These are phyloP conservation scores for Cheilinus undulatus DNA, from an alignment of 2,113 vertebrate genomes.

Conservation along the genomic window DNA sequence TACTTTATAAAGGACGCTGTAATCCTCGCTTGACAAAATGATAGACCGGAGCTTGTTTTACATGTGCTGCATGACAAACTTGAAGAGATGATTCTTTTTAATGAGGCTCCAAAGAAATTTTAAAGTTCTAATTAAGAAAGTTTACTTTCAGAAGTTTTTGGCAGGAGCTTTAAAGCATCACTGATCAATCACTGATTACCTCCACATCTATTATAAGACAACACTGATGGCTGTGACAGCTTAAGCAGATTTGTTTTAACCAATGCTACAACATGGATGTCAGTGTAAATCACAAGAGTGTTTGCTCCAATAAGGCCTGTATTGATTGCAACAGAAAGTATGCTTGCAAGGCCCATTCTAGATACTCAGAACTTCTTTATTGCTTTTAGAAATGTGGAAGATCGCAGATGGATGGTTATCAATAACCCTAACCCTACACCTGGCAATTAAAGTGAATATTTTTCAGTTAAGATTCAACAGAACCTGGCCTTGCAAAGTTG, in stretches of 20 bases:
- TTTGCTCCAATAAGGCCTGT: too few relatives aligned
- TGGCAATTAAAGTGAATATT: too few relatives aligned
- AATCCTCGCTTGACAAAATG: slow-evolving; percentile 52
- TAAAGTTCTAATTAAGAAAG: not conserved
- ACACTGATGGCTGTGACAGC: not conserved
- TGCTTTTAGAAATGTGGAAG: too few relatives aligned
- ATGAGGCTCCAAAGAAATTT: not conserved
- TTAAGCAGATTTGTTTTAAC: not conserved
- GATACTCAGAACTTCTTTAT: too few relatives aligned
- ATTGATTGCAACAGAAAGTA: too few relatives aligned
- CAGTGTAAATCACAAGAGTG: not conserved
- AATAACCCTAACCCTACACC: too few relatives aligned
- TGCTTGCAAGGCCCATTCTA: too few relatives aligned
- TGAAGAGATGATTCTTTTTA: slow-evolving; percentile 9
- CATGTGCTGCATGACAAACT: slow-evolving; percentile 3
- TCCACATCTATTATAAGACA: not conserved
- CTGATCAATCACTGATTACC: not conserved
- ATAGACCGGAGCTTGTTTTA: slow-evolving; percentile 46
- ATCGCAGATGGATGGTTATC: too few relatives aligned
- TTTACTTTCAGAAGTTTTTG: slow-evolving; percentile 14
- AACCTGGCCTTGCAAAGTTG: too few relatives aligned
- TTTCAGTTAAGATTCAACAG: too few relatives aligned
- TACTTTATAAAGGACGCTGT: slow-evolving; percentile 19
- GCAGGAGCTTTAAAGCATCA: not conserved
- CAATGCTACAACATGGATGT: too few relatives aligned